Conservation (phyloP, 2,113 vertebrate species). For the Pseudopodoces humilis region DNA sequence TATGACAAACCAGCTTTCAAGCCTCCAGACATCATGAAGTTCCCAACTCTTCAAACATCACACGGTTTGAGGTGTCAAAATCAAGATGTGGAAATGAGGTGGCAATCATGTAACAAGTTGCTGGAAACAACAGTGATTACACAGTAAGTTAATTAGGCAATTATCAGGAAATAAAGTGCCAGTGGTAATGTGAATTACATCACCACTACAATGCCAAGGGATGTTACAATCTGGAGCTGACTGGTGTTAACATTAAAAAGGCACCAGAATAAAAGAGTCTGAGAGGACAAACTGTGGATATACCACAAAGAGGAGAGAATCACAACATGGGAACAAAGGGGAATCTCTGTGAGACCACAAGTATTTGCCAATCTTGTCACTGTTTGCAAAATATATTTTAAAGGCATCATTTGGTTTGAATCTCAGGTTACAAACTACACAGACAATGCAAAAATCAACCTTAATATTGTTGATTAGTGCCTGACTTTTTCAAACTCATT, state of each 20-base stretch:
- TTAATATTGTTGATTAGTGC: neutral
- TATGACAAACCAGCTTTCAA: neutral
- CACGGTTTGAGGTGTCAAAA: neutral
- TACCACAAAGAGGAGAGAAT: neutral
- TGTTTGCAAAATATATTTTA: neutral
- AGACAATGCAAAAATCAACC: neutral
- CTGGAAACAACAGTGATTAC: neutral
- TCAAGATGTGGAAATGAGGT: neutral
- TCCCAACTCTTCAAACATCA: neutral
- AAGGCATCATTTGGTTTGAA: neutral
- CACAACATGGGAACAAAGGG: neutral
- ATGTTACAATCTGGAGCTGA: neutral
- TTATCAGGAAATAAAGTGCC: neutral
- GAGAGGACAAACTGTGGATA: neutral
- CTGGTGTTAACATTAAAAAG: neutral
- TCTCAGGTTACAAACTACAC: neutral
- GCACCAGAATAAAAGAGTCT: neutral
- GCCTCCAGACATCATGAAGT: neutral
- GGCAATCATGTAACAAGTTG: neutral
- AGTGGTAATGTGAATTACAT: neutral
- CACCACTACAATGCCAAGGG: neutral
- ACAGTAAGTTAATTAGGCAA: neutral
- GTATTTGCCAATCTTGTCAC: neutral
- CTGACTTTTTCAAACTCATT: neutral
- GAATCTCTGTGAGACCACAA: neutral